These are phyloP conservation scores for Drosophila nigricruria DNA, from an alignment of 2,888 invertebrate species.

Conservation along the genomic window DNA sequence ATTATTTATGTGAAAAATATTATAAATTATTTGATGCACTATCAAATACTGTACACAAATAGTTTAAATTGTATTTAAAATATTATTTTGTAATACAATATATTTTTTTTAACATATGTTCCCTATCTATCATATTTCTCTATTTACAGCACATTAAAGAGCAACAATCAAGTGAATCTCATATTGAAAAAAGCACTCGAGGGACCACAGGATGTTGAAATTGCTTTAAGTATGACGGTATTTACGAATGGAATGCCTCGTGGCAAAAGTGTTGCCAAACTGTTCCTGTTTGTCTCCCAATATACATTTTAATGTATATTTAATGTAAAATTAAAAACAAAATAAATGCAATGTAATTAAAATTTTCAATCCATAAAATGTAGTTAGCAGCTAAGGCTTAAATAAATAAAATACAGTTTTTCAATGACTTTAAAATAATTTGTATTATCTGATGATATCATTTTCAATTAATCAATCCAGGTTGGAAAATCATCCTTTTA, in stretches of 20 bases:
- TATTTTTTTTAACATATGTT: too few relatives aligned
- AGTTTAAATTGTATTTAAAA: too few relatives aligned
- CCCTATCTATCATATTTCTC: not conserved
- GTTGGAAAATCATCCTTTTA: too few relatives aligned
- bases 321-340: too few relatives aligned
- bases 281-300: conserved; percentile 94
- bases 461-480: too few relatives aligned
- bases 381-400: not conserved
- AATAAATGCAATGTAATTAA: too few relatives aligned
- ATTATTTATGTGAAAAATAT: too few relatives aligned
- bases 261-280: conserved; percentile 93
- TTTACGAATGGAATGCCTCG: conserved; percentile 90
- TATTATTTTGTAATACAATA: too few relatives aligned
- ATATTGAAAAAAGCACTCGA: conserved; percentile 90
- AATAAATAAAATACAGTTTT: not conserved
- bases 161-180: conserved; percentile 90
- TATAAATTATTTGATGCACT: too few relatives aligned
- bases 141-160: conserved; percentile 86
- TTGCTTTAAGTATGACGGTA: conserved; percentile 94
- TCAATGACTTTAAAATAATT: not conserved
- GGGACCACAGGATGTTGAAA: conserved; percentile 96
- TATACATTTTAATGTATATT: conserved; percentile 87
- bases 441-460: too few relatives aligned
- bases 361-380: not conserved
- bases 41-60: too few relatives aligned